Conservation (phyloP, 2,113 vertebrate genomes). For the Todiramphus saurophagus region DNA sequence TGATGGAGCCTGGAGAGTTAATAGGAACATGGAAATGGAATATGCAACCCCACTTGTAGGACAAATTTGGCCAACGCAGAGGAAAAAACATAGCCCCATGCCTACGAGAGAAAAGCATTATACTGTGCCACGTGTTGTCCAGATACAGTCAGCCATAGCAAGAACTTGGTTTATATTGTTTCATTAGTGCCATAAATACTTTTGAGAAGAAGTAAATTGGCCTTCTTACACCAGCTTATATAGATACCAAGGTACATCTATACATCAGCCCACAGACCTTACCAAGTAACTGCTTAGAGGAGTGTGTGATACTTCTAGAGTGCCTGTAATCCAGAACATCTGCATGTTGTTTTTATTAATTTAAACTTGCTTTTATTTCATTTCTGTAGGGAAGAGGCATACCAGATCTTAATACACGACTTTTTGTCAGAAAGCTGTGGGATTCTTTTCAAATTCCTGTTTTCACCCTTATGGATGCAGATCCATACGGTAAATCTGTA, state of each 20-base stretch:
- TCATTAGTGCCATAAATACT: not conserved
- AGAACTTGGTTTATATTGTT: not conserved
- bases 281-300: not conserved
- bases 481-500: constrained; percentile 87
- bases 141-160: not conserved
- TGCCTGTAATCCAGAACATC: not conserved
- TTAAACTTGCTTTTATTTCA: constrained; percentile 2
- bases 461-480: constrained; percentile 91
- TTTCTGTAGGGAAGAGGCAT: constrained; percentile 89
- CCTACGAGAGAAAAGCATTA: not conserved
- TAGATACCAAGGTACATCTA: not conserved
- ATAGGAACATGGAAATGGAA: not conserved
- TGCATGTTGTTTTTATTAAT: not conserved
- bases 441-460: constrained; percentile 85
- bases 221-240: not conserved
- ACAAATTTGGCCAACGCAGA: not conserved
- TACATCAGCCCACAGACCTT: not conserved
- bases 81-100: not conserved
- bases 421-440: constrained; percentile 93
- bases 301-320: not conserved
- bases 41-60: not conserved
- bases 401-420: constrained; percentile 93
- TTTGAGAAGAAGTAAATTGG: not conserved
- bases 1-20: not conserved
- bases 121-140: not conserved